These are phyloP conservation scores for Sialis fuliginosa DNA, from an alignment of 2,888 invertebrate genomes.

Conservation along the genomic window DNA sequence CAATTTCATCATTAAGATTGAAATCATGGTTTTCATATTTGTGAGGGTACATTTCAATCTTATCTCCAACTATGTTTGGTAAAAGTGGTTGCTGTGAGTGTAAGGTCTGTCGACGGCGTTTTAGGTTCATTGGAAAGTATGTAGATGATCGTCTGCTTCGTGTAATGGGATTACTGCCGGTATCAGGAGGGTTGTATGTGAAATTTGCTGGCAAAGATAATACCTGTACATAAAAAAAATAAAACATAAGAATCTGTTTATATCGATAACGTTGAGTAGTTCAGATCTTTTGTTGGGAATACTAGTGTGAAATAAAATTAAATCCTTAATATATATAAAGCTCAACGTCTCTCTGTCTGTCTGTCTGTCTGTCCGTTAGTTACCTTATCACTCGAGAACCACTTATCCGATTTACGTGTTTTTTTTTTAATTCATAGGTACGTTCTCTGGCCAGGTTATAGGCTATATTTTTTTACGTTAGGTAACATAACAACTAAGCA, in stretches of 20 bases:
- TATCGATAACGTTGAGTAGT: too few relatives aligned
- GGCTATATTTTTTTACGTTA: too few relatives aligned
- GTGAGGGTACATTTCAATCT: conserved; percentile 10
- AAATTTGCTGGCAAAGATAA: conserved; percentile 72
- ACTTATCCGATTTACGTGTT: too few relatives aligned
- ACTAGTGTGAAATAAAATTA: too few relatives aligned
- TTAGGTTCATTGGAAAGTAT: conserved; percentile 14
- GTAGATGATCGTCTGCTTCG: conserved; percentile 17
- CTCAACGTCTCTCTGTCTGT: too few relatives aligned
- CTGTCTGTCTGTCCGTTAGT: too few relatives aligned
- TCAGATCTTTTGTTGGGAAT: too few relatives aligned
- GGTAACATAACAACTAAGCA: too few relatives aligned
- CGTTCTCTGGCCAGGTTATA: too few relatives aligned
- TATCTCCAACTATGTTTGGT: conserved; percentile 38
- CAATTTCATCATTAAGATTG: conserved; percentile 14
- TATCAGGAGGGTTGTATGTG: conserved; percentile 58
- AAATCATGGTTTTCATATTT: conserved; percentile 12
- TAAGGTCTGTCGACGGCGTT: conserved; percentile 32
- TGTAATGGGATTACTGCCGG: conserved; percentile 16
- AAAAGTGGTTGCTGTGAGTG: conserved; percentile 41
- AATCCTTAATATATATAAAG: too few relatives aligned
- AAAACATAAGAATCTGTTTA: not conserved
- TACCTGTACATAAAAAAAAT: conserved; percentile 29
- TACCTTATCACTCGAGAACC: too few relatives aligned
- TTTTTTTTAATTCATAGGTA: too few relatives aligned